Conservation (phyloP, 2,113 vertebrate genomes). For the Anguilla rostrata region DNA sequence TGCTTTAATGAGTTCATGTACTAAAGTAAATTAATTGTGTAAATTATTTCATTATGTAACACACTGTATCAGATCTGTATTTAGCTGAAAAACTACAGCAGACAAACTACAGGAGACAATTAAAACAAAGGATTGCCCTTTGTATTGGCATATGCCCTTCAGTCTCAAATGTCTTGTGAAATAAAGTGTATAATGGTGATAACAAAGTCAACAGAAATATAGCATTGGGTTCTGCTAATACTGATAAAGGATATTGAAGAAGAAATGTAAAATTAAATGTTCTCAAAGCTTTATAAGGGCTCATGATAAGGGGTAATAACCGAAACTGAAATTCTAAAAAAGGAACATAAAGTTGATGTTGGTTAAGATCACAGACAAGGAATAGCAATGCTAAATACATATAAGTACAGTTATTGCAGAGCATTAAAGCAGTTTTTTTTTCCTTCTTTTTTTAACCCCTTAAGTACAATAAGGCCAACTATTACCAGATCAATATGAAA, state of each 20-base stretch:
- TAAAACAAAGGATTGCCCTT: no score
- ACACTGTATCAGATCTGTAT: not conserved
- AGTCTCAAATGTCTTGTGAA: no score
- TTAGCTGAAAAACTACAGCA: not conserved
- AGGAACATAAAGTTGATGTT: not conserved
- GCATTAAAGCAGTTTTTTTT: not conserved
- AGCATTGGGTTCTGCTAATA: not conserved
- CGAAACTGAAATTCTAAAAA: not conserved
- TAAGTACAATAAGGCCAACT: not conserved
- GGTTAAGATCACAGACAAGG: not conserved
- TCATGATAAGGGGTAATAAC: not conserved
- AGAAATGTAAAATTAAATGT: not conserved
- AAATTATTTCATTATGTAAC: not conserved
- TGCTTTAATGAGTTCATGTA: not conserved
- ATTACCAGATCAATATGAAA: not conserved
- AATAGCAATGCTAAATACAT: not conserved
- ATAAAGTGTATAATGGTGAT: not conserved
- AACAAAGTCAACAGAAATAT: not conserved
- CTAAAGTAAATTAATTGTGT: not conserved
- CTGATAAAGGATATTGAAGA: not conserved
- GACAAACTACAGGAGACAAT: not conserved
- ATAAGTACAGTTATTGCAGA: not conserved
- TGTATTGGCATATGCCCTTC: not conserved
- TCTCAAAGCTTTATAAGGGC: not conserved
- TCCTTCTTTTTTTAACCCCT: not conserved